Percentiles rank a stretch among this genome's conserved stretches.
phyloP scores from a whole-genome alignment of 2,797 vertebrate species.

The Eulemur mongoz region DNA sequence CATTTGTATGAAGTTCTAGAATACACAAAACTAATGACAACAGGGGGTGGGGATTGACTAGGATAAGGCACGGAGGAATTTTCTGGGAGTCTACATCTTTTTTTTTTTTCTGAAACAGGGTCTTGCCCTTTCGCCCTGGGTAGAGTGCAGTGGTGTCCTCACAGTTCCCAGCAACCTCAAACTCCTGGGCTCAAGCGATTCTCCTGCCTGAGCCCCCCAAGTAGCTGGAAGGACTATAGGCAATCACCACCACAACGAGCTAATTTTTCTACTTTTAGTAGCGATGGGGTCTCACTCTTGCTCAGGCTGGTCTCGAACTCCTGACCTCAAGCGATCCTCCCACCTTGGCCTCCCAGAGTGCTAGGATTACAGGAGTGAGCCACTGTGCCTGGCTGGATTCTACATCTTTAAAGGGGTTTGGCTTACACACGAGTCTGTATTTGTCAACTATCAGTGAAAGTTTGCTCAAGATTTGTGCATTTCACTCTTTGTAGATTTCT shows the following conservation, averaged over 20 bases:
- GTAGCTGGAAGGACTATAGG: neutral
- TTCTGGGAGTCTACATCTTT: neutral
- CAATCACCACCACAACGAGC: fast-evolving
- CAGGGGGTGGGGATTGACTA: neutral
- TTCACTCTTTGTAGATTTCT: neutral
- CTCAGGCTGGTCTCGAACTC: neutral
- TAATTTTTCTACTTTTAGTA: neutral
- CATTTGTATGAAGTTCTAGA: neutral
- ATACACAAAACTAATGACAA: neutral
- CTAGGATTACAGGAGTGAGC: neutral
- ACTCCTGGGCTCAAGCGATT: neutral
- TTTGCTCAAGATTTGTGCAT: neutral
- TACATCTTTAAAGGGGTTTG: neutral
- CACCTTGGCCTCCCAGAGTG: neutral
- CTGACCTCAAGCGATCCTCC: neutral
- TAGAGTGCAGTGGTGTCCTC: neutral
- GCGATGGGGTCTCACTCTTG: neutral
- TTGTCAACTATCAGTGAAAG: neutral
- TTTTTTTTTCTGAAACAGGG: neutral
- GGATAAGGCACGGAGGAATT: neutral
- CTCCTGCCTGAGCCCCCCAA: neutral
- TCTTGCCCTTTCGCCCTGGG: neutral
- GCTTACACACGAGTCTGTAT: neutral
- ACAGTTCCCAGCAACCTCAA: neutral
- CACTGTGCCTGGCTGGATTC: neutral